Conservation (phyloP, 2,888 invertebrate species). For the Endotricha flammealis region DNA sequence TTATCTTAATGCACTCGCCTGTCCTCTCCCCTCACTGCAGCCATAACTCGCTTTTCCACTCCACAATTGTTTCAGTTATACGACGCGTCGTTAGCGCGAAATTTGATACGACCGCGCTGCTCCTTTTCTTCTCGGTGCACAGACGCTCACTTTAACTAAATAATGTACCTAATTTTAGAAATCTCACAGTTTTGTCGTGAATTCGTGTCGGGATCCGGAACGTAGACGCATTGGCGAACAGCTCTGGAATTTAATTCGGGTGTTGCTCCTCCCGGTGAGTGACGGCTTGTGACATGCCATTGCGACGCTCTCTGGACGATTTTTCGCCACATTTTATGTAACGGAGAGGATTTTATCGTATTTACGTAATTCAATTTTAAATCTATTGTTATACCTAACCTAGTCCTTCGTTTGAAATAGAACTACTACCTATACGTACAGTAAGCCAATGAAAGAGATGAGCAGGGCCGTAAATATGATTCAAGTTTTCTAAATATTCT, state of each 20-base stretch:
- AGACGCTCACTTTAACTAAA: constrained; percentile 29
- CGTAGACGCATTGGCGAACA: constrained; percentile 38
- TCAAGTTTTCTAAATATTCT: no score
- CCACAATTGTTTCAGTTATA: constrained; percentile 52
- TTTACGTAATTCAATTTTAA: constrained; percentile 24
- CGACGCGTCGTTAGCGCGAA: constrained; percentile 38
- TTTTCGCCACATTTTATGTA: constrained; percentile 53
- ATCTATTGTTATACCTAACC: no score
- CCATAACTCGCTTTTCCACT: constrained; percentile 61
- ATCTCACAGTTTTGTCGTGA: constrained; percentile 43
- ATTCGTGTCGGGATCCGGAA: constrained; percentile 37
- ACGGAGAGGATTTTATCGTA: constrained; percentile 43
- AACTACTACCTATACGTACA: no score
- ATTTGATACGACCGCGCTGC: constrained; percentile 33
- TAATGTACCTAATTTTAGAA: constrained; percentile 43
- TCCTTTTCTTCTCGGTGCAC: constrained; percentile 13
- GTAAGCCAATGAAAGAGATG: no score
- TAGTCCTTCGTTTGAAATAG: no score
- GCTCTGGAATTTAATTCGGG: constrained; percentile 70
- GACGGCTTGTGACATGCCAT: constrained; percentile 60
- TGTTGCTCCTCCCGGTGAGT: constrained; percentile 50
- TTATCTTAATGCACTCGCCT: constrained; percentile 70
- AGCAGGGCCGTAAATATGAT: no score
- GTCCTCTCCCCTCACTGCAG: constrained; percentile 52
- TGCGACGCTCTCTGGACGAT: constrained; percentile 47